Percentiles rank a stretch among this genome's conserved stretches.
phyloP scores from a whole-genome alignment of 2,113 vertebrate species.

The Syngnathoides biaculeatus region DNA sequence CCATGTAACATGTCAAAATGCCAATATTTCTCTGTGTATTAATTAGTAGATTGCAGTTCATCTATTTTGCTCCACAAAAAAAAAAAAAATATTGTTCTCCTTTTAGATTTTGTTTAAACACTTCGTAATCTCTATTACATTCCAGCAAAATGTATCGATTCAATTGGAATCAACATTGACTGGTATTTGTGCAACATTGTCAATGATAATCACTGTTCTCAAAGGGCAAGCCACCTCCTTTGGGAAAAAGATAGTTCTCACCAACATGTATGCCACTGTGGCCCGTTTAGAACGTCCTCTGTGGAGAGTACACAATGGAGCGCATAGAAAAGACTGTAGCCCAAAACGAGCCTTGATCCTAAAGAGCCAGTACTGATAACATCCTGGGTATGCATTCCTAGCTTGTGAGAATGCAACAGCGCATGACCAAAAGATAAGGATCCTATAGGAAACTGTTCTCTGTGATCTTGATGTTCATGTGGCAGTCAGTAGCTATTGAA shows the following conservation, averaged over 20 bases:
- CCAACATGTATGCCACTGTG: neutral
- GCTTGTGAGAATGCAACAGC: constrained; percentile 51
- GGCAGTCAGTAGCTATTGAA: constrained; percentile 5
- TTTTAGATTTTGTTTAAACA: neutral
- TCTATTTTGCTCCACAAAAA: neutral
- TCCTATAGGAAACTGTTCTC: constrained; percentile 10
- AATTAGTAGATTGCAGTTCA: neutral
- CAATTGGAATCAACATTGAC: neutral
- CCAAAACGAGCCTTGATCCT: constrained; percentile 59
- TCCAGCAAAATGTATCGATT: neutral
- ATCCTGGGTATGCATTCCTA: constrained; percentile 63
- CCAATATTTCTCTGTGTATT: neutral
- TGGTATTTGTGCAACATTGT: neutral
- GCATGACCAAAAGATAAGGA: constrained; percentile 60
- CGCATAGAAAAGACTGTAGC: constrained; percentile 40
- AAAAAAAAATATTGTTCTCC: neutral
- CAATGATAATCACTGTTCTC: constrained; percentile 5
- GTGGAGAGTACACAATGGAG: constrained; percentile 42
- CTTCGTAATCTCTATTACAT: neutral
- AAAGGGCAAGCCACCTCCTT: constrained; percentile 2
- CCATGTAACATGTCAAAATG: neutral
- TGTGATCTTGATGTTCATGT: constrained; percentile 11
- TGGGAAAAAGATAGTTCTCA: constrained; percentile 14
- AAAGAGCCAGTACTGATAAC: constrained; percentile 64
- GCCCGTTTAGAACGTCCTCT: constrained; percentile 35